A percentile compares a stretch with the other conserved stretches of the same genome.
Evolutionary conservation across 2,113 vertebrate species (phyloP).

Genomic region (Bos javanicus): DNA sequence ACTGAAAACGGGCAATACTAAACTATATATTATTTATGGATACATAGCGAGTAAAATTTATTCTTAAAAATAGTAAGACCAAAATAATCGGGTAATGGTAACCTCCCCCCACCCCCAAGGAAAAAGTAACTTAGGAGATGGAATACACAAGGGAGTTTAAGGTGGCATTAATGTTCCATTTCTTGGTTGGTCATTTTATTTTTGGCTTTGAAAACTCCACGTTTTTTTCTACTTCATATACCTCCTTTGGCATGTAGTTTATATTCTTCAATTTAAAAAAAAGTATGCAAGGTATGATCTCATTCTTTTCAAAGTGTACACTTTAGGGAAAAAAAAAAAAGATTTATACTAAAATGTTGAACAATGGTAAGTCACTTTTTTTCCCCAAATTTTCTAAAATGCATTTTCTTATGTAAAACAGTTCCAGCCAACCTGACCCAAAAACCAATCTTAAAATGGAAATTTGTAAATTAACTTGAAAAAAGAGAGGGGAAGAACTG

Average conservation of each 20-base stretch:
- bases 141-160: neutral
- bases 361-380: neutral
- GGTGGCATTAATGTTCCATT: neutral
- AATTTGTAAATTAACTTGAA: neutral
- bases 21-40: neutral
- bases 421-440: neutral
- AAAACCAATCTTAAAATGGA: neutral
- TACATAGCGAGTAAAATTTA: neutral
- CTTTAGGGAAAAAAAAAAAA: neutral
- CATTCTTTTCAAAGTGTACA: neutral
- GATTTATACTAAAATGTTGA: neutral
- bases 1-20: neutral
- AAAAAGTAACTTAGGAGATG: neutral
- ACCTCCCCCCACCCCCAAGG: neutral
- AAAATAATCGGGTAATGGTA: neutral
- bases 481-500: neutral
- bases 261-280: neutral
- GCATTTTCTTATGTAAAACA: neutral
- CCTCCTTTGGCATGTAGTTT: neutral
- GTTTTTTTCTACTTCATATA: neutral
- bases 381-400: neutral
- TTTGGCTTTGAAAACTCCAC: neutral
- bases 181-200: neutral
- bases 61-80: neutral
- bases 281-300: neutral